Percentiles rank a stretch among this genome's conserved stretches.
Evolutionary conservation across 2,888 invertebrate genomes (phyloP).

Genomic region (Eulithis testata): DNA sequence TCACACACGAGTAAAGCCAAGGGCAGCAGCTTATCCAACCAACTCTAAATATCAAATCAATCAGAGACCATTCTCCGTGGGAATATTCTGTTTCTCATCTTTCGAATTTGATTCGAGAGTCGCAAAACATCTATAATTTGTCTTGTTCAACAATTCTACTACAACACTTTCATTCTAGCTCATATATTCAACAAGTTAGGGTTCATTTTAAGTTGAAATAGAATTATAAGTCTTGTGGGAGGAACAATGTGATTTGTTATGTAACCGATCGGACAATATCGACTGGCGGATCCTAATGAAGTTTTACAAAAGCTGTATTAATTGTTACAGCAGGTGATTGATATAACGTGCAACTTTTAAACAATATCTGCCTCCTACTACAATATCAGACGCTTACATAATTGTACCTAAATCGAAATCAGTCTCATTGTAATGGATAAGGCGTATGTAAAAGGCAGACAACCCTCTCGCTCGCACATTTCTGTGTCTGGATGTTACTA

Average conservation of each 20-base stretch:
- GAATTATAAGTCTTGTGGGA: neutral
- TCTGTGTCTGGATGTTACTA: too few species aligned
- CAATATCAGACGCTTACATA: too few species aligned
- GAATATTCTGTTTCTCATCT: slow-evolving; percentile 43
- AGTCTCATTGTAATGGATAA: too few species aligned
- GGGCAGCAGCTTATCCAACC: neutral
- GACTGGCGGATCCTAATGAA: slow-evolving; percentile 26
- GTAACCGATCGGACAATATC: slow-evolving; percentile 47
- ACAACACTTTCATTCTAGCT: neutral
- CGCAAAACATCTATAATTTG: slow-evolving; percentile 53
- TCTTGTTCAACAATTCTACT: slow-evolving; percentile 26
- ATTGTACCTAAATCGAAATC: too few species aligned
- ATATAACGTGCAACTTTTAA: neutral
- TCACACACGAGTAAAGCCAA: neutral
- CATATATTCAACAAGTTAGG: slow-evolving; percentile 6
- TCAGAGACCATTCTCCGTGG: slow-evolving; percentile 45
- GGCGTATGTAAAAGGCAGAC: too few species aligned
- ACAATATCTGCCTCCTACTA: neutral
- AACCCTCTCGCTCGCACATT: too few species aligned
- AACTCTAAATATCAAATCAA: slow-evolving; percentile 38
- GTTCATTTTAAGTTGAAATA: slow-evolving; percentile 10
- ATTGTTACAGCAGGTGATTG: slow-evolving; percentile 11
- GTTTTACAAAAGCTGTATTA: slow-evolving; percentile 21
- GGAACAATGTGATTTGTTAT: slow-evolving; percentile 42
- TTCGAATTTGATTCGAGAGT: slow-evolving; percentile 29